Evolutionary conservation across 1,140 invertebrate genomes (phyloP).

Genomic region (Penaeus vannamei): DNA sequence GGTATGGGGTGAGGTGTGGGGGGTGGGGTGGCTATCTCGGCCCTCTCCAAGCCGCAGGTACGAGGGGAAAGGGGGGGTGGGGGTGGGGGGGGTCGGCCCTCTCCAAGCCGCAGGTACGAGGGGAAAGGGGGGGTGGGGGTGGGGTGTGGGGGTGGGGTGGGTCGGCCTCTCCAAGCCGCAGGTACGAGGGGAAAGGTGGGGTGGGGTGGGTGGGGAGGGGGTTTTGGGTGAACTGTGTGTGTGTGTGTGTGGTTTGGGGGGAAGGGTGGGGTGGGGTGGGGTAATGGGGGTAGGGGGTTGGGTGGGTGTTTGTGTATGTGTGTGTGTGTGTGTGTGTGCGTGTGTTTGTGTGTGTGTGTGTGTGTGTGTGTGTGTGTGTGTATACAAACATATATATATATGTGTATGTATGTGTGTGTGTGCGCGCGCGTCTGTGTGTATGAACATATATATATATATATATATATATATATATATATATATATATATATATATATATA

Average conservation of each 20-base stretch:
- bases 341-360: neutral
- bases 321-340: neutral
- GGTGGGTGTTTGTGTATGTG: neutral
- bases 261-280: neutral
- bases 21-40: constrained; percentile 70
- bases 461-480: neutral
- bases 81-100: no score
- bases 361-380: neutral
- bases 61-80: neutral
- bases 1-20: constrained; percentile 69
- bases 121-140: no score
- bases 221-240: constrained; percentile 69
- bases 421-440: neutral
- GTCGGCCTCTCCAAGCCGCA: constrained; percentile 72
- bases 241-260: neutral
- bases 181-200: constrained; percentile 67
- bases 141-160: no score
- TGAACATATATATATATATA: constrained; percentile 24
- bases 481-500: neutral
- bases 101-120: no score
- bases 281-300: neutral
- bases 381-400: constrained; percentile 25
- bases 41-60: constrained; percentile 72
- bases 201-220: constrained; percentile 49
- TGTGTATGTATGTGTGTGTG: neutral